Percentiles rank a stretch among this genome's conserved stretches.
These are phyloP conservation scores for Aporophyla nigra DNA, from an alignment of 2,888 invertebrate genomes.

Conservation along the genomic window DNA sequence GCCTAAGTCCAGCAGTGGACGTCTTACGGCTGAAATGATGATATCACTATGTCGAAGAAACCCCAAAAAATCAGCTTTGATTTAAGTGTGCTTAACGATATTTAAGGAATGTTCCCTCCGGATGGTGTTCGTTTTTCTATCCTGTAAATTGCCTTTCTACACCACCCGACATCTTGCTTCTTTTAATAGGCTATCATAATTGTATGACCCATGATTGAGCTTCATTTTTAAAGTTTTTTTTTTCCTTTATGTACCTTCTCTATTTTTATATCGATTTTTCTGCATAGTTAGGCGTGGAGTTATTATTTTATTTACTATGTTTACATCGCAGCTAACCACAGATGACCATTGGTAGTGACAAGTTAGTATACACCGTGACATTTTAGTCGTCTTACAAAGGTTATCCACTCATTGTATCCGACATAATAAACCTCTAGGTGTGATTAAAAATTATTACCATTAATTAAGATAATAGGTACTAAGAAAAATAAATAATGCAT, in stretches of 20 bases:
- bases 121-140: conserved; percentile 4
- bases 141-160: not conserved
- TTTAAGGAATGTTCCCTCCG: not conserved
- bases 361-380: not conserved
- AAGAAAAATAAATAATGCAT: too few species aligned
- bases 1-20: too few species aligned
- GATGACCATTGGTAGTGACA: conserved; percentile 31
- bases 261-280: conserved; percentile 47
- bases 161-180: conserved; percentile 21
- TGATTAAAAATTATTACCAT: too few species aligned
- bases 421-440: too few species aligned
- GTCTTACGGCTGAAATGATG: too few species aligned
- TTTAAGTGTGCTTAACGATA: not conserved
- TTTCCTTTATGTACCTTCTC: not conserved
- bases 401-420: too few species aligned
- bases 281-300: conserved; percentile 17
- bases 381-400: too few species aligned
- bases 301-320: conserved; percentile 17
- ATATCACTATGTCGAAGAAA: not conserved
- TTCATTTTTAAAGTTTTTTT: conserved; percentile 21
- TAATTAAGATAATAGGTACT: too few species aligned
- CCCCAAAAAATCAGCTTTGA: not conserved
- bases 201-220: conserved; percentile 42
- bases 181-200: conserved; percentile 29
- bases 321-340: conserved; percentile 24